phyloP scores from a whole-genome alignment of 2,888 invertebrate species.

The Dioctria linearis region DNA sequence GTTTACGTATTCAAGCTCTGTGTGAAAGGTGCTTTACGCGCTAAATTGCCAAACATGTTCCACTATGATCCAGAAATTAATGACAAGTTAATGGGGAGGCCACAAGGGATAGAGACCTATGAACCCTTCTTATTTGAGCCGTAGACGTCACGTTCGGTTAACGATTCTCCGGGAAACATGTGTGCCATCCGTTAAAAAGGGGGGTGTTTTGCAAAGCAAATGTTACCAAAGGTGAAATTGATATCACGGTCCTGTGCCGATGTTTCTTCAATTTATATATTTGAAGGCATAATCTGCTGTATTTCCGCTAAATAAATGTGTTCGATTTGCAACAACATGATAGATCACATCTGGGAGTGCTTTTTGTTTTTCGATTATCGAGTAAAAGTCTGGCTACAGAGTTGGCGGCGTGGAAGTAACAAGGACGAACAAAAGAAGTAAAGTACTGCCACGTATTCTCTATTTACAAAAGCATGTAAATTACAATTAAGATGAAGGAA shows the following conservation, averaged over 20 bases:
- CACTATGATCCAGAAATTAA: slow-evolving; percentile 41
- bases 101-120: slow-evolving; percentile 46
- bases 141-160: slow-evolving; percentile 50
- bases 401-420: too few relatives aligned
- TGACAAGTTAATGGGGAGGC: slow-evolving; percentile 50
- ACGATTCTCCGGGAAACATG: slow-evolving; percentile 38
- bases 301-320: too few relatives aligned
- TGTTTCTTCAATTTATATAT: background rate
- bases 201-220: slow-evolving; percentile 23
- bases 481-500: too few relatives aligned
- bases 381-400: too few relatives aligned
- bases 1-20: slow-evolving; percentile 41
- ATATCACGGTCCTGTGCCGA: background rate
- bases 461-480: too few relatives aligned
- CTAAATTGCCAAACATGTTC: slow-evolving; percentile 48
- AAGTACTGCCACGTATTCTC: too few relatives aligned
- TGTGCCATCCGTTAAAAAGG: slow-evolving; percentile 23
- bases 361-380: too few relatives aligned
- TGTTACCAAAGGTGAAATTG: slow-evolving; percentile 39
- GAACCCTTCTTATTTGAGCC: slow-evolving; percentile 35
- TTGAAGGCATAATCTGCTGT: too few relatives aligned
- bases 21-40: slow-evolving; percentile 48
- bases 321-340: too few relatives aligned
- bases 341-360: too few relatives aligned
- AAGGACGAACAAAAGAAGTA: too few relatives aligned